Conservation (phyloP, 92 coral and sea anemone genomes). For the Epizoanthus fatuus region DNA sequence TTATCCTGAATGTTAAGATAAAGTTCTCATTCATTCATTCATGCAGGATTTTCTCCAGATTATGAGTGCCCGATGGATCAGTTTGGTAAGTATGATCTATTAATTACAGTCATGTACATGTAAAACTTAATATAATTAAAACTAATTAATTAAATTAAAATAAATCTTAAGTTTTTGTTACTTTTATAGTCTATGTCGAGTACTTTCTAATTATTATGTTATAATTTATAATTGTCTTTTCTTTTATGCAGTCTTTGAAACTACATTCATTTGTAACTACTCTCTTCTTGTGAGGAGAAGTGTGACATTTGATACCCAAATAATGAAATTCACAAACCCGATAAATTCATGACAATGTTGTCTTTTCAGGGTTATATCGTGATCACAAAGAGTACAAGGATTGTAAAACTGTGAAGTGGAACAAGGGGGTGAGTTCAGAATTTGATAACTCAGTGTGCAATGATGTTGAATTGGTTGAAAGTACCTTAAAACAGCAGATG, state of each 20-base stretch:
- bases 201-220: background rate
- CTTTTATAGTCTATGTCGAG: too few relatives aligned
- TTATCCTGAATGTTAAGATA: too few relatives aligned
- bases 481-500: too few relatives aligned
- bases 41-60: slow-evolving; percentile 88
- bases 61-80: slow-evolving; percentile 84
- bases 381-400: slow-evolving; percentile 45
- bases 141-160: too few relatives aligned
- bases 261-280: too few relatives aligned
- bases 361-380: slow-evolving; percentile 73
- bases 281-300: too few relatives aligned
- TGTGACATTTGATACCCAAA: too few relatives aligned
- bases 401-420: slow-evolving; percentile 75
- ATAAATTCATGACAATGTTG: too few relatives aligned
- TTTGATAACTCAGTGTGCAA: background rate
- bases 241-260: too few relatives aligned
- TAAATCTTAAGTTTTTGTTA: too few relatives aligned
- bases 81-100: slow-evolving; percentile 76
- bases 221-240: background rate
- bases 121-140: background rate
- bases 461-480: too few relatives aligned
- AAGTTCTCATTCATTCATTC: background rate
- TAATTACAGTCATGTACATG: background rate
- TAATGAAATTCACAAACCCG: too few relatives aligned
- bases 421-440: slow-evolving; percentile 58